These are phyloP conservation scores for Ellobium chinense DNA, from an alignment of 2,888 invertebrate species.

Conservation along the genomic window DNA sequence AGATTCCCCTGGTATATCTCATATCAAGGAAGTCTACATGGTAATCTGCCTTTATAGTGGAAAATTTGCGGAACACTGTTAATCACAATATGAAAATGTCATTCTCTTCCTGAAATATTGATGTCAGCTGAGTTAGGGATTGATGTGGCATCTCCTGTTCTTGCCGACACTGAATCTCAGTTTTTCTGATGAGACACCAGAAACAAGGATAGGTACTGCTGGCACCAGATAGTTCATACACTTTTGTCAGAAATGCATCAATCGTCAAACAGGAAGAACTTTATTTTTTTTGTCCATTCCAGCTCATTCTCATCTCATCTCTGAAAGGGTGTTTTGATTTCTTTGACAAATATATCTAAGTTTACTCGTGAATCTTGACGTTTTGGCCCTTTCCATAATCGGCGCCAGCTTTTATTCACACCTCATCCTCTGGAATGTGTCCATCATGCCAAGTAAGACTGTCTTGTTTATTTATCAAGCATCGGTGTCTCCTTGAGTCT, in stretches of 20 bases:
- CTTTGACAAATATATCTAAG: background rate
- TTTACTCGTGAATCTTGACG: background rate
- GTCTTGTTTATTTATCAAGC: background rate
- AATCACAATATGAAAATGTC: too few relatives aligned
- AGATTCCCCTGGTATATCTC: too few relatives aligned
- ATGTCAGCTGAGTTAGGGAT: too few relatives aligned
- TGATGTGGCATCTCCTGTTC: too few relatives aligned
- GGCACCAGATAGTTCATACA: constrained; percentile 8
- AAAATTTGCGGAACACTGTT: too few relatives aligned
- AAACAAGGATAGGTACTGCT: constrained; percentile 10
- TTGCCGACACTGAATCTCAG: too few relatives aligned
- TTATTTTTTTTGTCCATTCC: background rate
- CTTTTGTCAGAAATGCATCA: constrained; percentile 1
- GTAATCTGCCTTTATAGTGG: too few relatives aligned
- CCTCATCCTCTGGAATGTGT: background rate
- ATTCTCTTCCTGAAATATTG: too few relatives aligned
- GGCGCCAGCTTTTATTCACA: background rate
- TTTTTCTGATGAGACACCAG: constrained; percentile 14
- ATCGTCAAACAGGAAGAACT: constrained; percentile 2
- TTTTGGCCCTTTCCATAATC: background rate
- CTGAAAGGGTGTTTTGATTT: background rate
- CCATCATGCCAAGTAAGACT: background rate
- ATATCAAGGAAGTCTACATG: too few relatives aligned
- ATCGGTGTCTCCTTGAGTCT: background rate
- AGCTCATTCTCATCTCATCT: background rate